Base-by-base conservation (phyloP, 2,113 vertebrate genomes). In the Choloepus hoffmanni region DNA sequence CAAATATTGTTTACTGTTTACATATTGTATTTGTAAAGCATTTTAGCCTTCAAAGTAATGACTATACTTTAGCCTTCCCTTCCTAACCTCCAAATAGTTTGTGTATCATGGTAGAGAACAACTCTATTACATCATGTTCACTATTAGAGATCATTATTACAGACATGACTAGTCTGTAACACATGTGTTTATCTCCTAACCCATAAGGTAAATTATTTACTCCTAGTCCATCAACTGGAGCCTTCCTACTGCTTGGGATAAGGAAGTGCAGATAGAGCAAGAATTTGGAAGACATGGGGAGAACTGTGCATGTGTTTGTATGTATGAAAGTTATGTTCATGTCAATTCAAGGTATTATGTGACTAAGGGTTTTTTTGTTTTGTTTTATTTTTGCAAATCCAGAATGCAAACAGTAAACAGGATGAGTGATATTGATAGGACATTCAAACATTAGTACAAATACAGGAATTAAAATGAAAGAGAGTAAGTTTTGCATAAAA, bases 341-440 rank as follows among this genome's bases (percentile, higher is more conserved):
- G 43, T 65, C 48, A 63, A 19, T 85, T 48, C 92, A 48, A 78
- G 19, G 55, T 53, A 78, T 24, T 63, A 76, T 62, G 15, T 85
- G 62, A 76, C 68, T 89, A 87, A 94, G 89, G 43, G 19, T 60
- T 60, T 60, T 73, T 45, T 45, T 45, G 43, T 45, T 45, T 45
- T 7, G 7, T 45, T 45, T 45, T 45, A 7, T 23, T 19, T 90
- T 92, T 94, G 19, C 16, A 74, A 94, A 79, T 65, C 58, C 60
- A n/a, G 50, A 53, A 78, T 85, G 89, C 86, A 90, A 88, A 76
- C 30, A 85, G 55, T 82, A 92, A 97, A 90, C 90, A 92, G 74
- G 40, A 74, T 58, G 23, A 33, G 33, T 93, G 67, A 76, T 72
- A 63, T 65, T 88, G 74, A 95, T 30, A 83, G 19, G n/a, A 81